Base-by-base conservation (phyloP, 2,888 invertebrate genomes). In the Tiphia femorata region DNA sequence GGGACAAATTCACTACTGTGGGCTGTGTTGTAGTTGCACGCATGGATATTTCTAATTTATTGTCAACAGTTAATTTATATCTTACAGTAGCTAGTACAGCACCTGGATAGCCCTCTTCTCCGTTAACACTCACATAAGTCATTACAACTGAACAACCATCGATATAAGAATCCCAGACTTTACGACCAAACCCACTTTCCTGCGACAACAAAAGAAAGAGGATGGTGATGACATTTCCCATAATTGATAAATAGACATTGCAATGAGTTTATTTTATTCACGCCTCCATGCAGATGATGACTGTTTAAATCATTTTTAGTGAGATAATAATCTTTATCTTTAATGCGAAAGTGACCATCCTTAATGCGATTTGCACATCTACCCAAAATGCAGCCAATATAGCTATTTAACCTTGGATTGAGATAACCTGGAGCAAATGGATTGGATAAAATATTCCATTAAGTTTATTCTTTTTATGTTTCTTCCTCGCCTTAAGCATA, bases 301-400 rank as follows among this genome's bases (percentile, higher is more conserved):
- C 35, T 88, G 27, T 88, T 87, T 0, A 88, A 88, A 61, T 88
- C 87, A 81, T 97, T 97, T 37, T 86, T 87, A 1, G 89, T 87
- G 19, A 97, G 85, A 73, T 90, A 85, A 78, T 92, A 92, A 50
- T 86, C 86, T 57, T 87, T 84, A 1, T 90, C 91, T 48, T 89
- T 88, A 1, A 96, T 86, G 2, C 81, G 82, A 78, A 95, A 91
- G 49, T 86, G 86, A 0, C 91, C 94, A 42, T 90, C 87, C 2
- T 86, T 89, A 60, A 95, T 90, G 44, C 91, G 86, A 84, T 96
- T 96, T 7, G 93, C 93, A 40, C 92, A 93, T 49, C 97, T 88
- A 1, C 97, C 97, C 55, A 96, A 87, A 0, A 94, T 89, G 0
- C 92, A 91, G 3, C 97, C 97, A 75, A 96, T 92, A 78, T 94